Conservation (phyloP, 2,113 vertebrate species). For the Plecotus auritus region DNA sequence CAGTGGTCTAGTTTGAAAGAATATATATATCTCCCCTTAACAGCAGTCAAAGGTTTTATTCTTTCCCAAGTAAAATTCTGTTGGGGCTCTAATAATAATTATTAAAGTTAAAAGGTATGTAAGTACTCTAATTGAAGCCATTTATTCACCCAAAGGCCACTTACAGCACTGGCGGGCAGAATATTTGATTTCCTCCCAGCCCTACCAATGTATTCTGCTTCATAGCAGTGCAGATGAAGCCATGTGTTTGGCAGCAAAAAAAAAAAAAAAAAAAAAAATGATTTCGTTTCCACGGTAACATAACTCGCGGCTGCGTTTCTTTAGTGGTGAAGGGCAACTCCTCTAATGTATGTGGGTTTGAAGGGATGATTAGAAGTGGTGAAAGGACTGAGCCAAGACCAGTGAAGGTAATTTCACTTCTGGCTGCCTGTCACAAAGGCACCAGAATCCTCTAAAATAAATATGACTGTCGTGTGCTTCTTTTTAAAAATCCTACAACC, state of each 20-base stretch:
- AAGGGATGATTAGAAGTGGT: slow-evolving; percentile 57
- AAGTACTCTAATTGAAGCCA: slow-evolving; percentile 70
- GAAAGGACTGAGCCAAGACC: slow-evolving; percentile 48
- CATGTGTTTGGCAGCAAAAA: slow-evolving; percentile 70
- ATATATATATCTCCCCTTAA: slow-evolving; percentile 34
- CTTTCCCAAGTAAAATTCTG: slow-evolving; percentile 66
- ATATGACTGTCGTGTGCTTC: background rate
- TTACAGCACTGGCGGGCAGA: slow-evolving; percentile 53
- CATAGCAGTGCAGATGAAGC: slow-evolving; percentile 72
- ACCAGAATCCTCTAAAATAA: slow-evolving; percentile 28
- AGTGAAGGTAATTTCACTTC: slow-evolving; percentile 54
- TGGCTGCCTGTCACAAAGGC: slow-evolving; percentile 43
- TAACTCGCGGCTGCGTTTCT: slow-evolving; percentile 65
- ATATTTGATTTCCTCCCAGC: slow-evolving; percentile 64
- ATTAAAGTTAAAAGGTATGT: slow-evolving; percentile 73
- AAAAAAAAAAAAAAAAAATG: slow-evolving; percentile 73
- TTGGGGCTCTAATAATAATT: slow-evolving; percentile 60
- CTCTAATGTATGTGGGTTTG: slow-evolving; percentile 61
- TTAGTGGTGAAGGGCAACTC: slow-evolving; percentile 75
- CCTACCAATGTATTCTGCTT: slow-evolving; percentile 60
- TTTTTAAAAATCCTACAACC: slow-evolving; percentile 5
- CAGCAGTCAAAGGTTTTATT: background rate
- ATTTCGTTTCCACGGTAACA: slow-evolving; percentile 84
- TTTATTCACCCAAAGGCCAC: slow-evolving; percentile 68
- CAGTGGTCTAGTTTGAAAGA: background rate